Evolutionary conservation across 2,888 invertebrate species (phyloP), one percentile per base, ranked within the genome.

Genomic region (Cephalotes varians): DNA sequence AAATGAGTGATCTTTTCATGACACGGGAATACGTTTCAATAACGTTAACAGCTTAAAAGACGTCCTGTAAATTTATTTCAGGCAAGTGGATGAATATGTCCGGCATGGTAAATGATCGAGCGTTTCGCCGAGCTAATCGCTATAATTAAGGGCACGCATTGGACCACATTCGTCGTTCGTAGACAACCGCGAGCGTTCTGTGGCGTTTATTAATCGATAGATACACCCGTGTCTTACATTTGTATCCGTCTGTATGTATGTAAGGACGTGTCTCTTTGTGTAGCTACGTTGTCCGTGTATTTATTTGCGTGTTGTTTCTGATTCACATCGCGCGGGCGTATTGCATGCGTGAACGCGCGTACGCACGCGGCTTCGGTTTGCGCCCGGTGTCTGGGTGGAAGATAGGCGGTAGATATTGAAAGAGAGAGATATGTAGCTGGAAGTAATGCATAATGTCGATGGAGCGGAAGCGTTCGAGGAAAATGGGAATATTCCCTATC

Each of bases 281-380:
- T 85, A 82, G 72, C 79, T 56, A 58, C 56, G 71, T 82, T 79
- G 69, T 82, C 80, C 71, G 58, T 80, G 81, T 83, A 87, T 87
- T 87, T 85, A 85, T 85, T 87, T 85, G 79, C 87, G 56, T 74
- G 62, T 79, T 67, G 64, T 79, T 58, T 85, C 64, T 80, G 77
- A 77, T 56, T 77, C 15, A 69, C 31, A 28, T 25, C 28, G 40
- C 37, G 40, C 40, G 40, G 37, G 51, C 54, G 15, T 21, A 44
- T 31, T 73, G 58, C 40, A 47, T 72, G 62, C 71, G 51, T 40
- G 47, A 25, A 47, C 60, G 31, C 47, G 62, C 47, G 60, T 47
- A 67, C 47, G 62, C 18, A 47, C 34, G 49, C 15, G 40, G 18
- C 12, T 77, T 69, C 77, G 54, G 28, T 54, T 69, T 69, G 77